Evolutionary conservation across 2,888 invertebrate genomes (phyloP), one percentile per base, ranked within the genome.

Genomic region (Prosopocoilus inquinatus): DNA sequence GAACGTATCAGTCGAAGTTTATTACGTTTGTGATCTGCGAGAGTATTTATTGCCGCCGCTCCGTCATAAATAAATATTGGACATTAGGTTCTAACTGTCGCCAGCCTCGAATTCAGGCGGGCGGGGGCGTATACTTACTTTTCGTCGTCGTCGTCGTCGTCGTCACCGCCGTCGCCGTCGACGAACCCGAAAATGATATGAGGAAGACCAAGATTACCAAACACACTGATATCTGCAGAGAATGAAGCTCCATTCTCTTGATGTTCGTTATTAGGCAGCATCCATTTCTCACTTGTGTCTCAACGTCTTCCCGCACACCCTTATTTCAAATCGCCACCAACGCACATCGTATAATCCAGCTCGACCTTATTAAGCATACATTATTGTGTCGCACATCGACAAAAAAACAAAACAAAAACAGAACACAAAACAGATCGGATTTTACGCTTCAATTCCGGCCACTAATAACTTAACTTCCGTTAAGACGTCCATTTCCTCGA

Each of bases 231-330:
- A 58, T 51, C 44, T 50, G 54, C 36, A 53, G 55, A 39, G 52
- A 52, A 51, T 59, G 47, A 49, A 53, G 54, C 55, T 60, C 62
- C 62, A 62, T 62, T 55, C 55, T 56, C 49, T 50, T 48, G 49
- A 32, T 39, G 47, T 35, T 38, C 28, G 9, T 50, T 45, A 50
- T 59, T 52, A 52, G 39, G 43, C 34, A 9, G 55, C 34, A 50
- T 46, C 50, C 55, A 50, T 35, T 35, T 36, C 20, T 36, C 36
- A 54, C 43, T 43, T 48, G 35, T 48, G 41, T 45, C 46, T 45
- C 47, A 53, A 41, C 12, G 41, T 41, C 20, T 28, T 54, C 49
- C 35, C 46, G 35, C 44, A 48, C 48, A 47, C 34, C 32, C 44
- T 43, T 44, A 49, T 49, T 39, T 49, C 20, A 44, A 33, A 44